Percentiles rank a stretch among this genome's conserved stretches.
Conservation (phyloP, 2,113 vertebrate species). For the Abramis brama region DNA sequence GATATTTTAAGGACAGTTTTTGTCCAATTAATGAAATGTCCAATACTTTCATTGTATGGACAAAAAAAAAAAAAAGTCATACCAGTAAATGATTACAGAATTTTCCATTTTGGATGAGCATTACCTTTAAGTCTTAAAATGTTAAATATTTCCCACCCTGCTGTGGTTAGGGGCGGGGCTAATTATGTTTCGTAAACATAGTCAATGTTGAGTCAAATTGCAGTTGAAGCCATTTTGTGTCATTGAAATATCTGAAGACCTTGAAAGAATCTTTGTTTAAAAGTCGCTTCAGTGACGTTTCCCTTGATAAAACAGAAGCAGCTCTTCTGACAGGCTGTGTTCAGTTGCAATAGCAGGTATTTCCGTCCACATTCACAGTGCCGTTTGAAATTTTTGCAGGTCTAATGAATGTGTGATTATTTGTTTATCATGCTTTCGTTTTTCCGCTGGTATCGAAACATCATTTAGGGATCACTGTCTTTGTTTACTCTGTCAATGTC, state of each 20-base stretch:
- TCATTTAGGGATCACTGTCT: slow-evolving; percentile 45
- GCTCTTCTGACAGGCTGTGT: slow-evolving; percentile 11
- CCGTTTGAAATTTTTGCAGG: slow-evolving; percentile 47
- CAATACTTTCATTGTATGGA: not conserved
- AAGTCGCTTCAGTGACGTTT: not conserved
- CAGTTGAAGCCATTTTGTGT: not conserved
- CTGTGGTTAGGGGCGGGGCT: not conserved
- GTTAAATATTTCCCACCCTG: not conserved
- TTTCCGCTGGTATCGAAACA: slow-evolving; percentile 1
- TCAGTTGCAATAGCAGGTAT: slow-evolving; percentile 50
- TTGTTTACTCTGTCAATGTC: not conserved
- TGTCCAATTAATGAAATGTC: not conserved
- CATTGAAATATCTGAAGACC: not conserved
- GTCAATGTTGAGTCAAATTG: not conserved
- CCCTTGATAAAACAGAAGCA: not conserved
- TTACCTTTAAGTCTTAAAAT: not conserved
- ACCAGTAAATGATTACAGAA: not conserved
- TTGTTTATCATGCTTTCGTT: slow-evolving; percentile 36
- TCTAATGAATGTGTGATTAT: slow-evolving; percentile 55
- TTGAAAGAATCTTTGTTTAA: not conserved
- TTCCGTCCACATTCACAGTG: slow-evolving; percentile 47
- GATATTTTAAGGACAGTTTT: not conserved
- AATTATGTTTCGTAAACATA: not conserved
- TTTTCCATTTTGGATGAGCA: not conserved
- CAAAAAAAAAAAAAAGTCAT: not conserved